phyloP scores from a whole-genome alignment of 2,113 vertebrate species.

The Corythoichthys intestinalis region DNA sequence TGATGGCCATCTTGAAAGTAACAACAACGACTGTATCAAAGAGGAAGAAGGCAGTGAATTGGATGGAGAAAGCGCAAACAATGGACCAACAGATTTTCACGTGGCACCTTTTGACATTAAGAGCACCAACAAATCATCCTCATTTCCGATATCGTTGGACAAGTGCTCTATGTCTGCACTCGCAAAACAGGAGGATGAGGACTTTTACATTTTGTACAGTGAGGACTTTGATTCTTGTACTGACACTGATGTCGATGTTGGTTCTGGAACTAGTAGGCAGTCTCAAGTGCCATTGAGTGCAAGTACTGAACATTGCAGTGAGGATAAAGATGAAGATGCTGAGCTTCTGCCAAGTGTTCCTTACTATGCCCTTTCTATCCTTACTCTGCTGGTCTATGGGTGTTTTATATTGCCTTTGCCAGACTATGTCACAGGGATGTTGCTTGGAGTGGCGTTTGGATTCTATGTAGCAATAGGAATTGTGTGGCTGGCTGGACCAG shows the following conservation, averaged over 20 bases:
- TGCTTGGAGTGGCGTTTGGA: slow-evolving; percentile 84
- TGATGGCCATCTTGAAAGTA: slow-evolving; percentile 84
- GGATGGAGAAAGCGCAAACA: slow-evolving; percentile 74
- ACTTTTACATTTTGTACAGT: slow-evolving; percentile 87
- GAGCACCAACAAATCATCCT: slow-evolving; percentile 45
- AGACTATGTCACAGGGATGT: slow-evolving; percentile 80
- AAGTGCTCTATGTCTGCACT: slow-evolving; percentile 87
- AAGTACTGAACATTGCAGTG: slow-evolving; percentile 64
- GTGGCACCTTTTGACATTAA: slow-evolving; percentile 44
- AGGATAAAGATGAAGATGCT: slow-evolving; percentile 62
- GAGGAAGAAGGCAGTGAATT: slow-evolving; percentile 83
- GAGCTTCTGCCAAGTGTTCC: slow-evolving; percentile 72
- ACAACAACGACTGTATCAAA: slow-evolving; percentile 94
- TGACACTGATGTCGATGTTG: slow-evolving; percentile 70
- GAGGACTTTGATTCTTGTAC: slow-evolving; percentile 83
- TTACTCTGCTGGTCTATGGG: slow-evolving; percentile 82
- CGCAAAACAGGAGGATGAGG: slow-evolving; percentile 89
- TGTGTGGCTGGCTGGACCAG: slow-evolving; percentile 87
- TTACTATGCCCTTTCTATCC: slow-evolving; percentile 77
- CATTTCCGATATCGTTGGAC: slow-evolving; percentile 70
- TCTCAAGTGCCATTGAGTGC: slow-evolving; percentile 55
- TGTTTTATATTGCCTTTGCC: slow-evolving; percentile 90
- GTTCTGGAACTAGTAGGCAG: slow-evolving; percentile 40
- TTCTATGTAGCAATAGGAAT: slow-evolving; percentile 86
- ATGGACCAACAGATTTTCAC: slow-evolving; percentile 44